phyloP scores from a whole-genome alignment of 1,140 invertebrate species.

The Dinothrombium tinctorium region DNA sequence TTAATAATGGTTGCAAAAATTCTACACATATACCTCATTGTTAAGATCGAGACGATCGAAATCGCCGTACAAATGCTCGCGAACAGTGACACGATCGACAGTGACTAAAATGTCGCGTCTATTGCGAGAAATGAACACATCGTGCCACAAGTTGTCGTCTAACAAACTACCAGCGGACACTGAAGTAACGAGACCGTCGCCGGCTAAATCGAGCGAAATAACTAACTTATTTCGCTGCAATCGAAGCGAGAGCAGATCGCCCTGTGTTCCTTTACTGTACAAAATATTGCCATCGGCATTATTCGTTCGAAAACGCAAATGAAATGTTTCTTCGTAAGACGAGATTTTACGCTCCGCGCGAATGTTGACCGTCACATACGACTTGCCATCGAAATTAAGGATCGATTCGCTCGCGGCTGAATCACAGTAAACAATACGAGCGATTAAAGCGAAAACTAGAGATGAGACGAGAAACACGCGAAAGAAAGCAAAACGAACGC shows the following conservation, averaged over 20 bases:
- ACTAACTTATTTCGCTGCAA: constrained; percentile 66
- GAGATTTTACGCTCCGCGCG: constrained; percentile 47
- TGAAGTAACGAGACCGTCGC: constrained; percentile 39
- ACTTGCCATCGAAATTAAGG: constrained; percentile 18
- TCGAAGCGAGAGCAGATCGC: constrained; percentile 76
- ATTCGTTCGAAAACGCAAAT: constrained; percentile 80
- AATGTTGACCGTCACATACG: constrained; percentile 32
- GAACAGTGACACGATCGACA: constrained; percentile 70
- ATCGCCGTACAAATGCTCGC: constrained; percentile 60
- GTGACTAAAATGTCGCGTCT: constrained; percentile 58
- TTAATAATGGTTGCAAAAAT: background rate
- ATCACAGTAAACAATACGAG: too few species aligned
- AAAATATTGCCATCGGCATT: constrained; percentile 65
- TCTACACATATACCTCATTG: constrained; percentile 26
- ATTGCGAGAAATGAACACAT: constrained; percentile 64
- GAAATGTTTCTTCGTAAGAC: constrained; percentile 51
- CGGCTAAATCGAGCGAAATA: constrained; percentile 52
- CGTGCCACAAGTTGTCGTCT: constrained; percentile 95
- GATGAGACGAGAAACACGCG: too few species aligned
- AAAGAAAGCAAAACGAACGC: too few species aligned
- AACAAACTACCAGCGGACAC: constrained; percentile 71
- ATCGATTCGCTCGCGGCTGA: background rate
- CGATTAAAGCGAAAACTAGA: too few species aligned
- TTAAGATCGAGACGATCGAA: constrained; percentile 74
- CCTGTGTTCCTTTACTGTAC: constrained; percentile 76